A percentile compares a stretch with the other conserved stretches of the same genome.
phyloP scores from a whole-genome alignment of 2,888 invertebrate genomes.

The Synergus laeviventris region DNA sequence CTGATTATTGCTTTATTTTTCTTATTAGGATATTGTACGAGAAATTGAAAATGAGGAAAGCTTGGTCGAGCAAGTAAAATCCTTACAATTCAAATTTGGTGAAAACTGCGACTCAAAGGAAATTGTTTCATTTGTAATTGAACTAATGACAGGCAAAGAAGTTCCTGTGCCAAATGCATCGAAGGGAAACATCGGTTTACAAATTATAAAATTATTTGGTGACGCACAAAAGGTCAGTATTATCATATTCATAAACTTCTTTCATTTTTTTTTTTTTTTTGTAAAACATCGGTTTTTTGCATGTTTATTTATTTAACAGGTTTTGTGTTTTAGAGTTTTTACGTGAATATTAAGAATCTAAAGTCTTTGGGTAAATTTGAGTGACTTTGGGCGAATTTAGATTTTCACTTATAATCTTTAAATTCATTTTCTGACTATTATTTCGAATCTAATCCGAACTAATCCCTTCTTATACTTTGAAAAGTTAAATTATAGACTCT shows the following conservation, averaged over 20 bases:
- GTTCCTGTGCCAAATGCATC: constrained; percentile 80
- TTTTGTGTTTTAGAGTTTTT: background rate
- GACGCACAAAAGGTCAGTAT: constrained; percentile 78
- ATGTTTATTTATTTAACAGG: background rate
- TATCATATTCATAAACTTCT: constrained; percentile 34
- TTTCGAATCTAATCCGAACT: no score
- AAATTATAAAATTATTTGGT: constrained; percentile 79
- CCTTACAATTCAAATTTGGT: constrained; percentile 78
- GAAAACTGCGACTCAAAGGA: constrained; percentile 73
- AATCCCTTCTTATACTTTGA: no score
- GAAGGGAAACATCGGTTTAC: constrained; percentile 78
- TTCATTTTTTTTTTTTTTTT: background rate
- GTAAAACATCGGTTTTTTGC: background rate
- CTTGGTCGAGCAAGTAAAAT: constrained; percentile 78
- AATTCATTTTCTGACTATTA: background rate
- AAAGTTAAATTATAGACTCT: no score
- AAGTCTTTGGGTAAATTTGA: background rate
- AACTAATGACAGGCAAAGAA: constrained; percentile 79
- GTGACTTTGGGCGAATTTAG: background rate
- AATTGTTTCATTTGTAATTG: constrained; percentile 75
- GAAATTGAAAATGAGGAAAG: constrained; percentile 77
- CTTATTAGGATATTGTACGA: constrained; percentile 66
- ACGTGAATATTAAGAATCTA: background rate
- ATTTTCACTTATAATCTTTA: background rate
- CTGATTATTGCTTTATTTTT: constrained; percentile 2